Evolutionary conservation across 2,797 vertebrate genomes (phyloP), one percentile per base, ranked within the genome.

Genomic region (Loris lydekkerianus): DNA sequence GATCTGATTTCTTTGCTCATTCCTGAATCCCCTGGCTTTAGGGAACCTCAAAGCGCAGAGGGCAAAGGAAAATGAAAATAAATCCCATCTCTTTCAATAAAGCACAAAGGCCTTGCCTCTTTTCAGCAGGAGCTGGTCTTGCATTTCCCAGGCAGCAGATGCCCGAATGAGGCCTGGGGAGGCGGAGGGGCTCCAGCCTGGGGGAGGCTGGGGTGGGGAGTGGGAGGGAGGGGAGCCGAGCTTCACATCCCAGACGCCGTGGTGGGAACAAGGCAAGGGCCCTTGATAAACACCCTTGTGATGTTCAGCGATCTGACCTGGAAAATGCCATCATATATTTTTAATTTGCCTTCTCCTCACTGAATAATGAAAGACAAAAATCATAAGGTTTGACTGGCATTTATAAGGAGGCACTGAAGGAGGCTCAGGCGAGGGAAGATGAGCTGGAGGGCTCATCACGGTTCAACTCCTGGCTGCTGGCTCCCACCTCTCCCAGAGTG

Each of bases 281-380:
- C 97, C 69, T 89, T 85, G 97, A 98, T 95, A 97, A 98, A 96
- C 76, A 90, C 1, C 21, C 93, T 93, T 20, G 77, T 8, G 65
- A 89, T 34, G 75, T 97, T 93, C 98, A 94, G 96, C 95, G 91
- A 97, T 96, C 97, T 80, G 43, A 97, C 98, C 97, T 96, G 95
- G 98, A 98, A 98, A 98, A 98, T 98, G 98, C 98, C 98, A 96
- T 98, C 98, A 98, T 98, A 97, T 98, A 98, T 98, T 98, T 98
- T 98, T 98, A 98, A 98, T 98, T 97, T 56, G 84, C 97, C 89
- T 58, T 97, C 97, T 98, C 97, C 93, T 98, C 97, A 86, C 97
- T 67, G 97, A 98, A 98, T 98, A 98, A 98, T 98, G 97, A 97
- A 98, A 98, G 93, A 21, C 18, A 96, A 97, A 96, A 96, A 97